Evolutionary conservation across 2,888 invertebrate genomes (phyloP), one percentile per base, ranked within the genome.

Genomic region (Thyatira batis): DNA sequence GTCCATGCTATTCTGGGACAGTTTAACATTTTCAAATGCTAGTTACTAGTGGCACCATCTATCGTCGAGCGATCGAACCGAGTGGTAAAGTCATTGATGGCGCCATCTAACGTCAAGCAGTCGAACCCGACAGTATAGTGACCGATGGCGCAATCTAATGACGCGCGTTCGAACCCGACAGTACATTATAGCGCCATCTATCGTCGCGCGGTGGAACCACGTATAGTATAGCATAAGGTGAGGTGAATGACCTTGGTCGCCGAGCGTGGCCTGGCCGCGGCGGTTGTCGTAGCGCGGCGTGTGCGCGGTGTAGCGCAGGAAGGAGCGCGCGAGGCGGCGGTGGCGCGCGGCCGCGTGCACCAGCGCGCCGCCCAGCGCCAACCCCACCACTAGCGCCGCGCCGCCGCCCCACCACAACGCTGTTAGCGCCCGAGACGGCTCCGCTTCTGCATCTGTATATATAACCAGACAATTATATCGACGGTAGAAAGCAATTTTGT

Each of bases 251-350:
- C 96, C 95, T 60, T 95, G 92, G 58, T 94, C 95, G 67, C 95
- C 95, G 65, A 98, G 96, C 51, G 97, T 97, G 44, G 98, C 97
- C 68, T 97, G 96, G 49, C 97, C 97, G 50, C 97, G 95, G 64
- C 97, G 93, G 51, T 95, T 95, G 89, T 97, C 97, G 84, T 98
- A 98, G 1, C 89, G 78, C 76, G 88, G 86, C 69, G 87, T 87
- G 76, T 80, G 83, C 69, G 83, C 76, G 0, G 81, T 78, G 85
- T 97, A 97, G 51, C 96, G 93, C 52, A 95, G 94, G 87, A 97
- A 97, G 71, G 95, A 95, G 64, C 95, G 94, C 76, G 96, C 94
- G 33, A 97, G 92, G 48, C 96, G 93, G 46, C 95, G 93, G 82
- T 97, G 96, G 25, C 96, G 92, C 49, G 96, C 76, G 53, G 94